Conservation (phyloP, 2,113 vertebrate species). For the Cyprinus carpio region DNA sequence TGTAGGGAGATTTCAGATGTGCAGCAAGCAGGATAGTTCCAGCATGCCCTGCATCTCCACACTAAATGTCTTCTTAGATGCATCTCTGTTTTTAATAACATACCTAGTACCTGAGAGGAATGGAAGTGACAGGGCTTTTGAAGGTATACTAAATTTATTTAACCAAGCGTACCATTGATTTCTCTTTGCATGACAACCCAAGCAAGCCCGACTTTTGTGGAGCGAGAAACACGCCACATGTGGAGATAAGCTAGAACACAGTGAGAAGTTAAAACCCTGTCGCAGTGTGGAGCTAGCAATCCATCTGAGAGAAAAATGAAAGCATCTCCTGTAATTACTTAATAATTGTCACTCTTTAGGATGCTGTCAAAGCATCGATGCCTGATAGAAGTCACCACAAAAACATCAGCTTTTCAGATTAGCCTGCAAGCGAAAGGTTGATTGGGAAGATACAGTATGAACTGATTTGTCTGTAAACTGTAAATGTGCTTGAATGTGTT, state of each 20-base stretch:
- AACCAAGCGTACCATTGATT: constrained; percentile 25
- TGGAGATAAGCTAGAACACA: constrained; percentile 25
- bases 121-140: constrained; percentile 25
- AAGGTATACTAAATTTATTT: constrained; percentile 1
- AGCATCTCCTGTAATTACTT: constrained; percentile 2
- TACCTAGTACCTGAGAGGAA: background rate
- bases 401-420: constrained; percentile 32
- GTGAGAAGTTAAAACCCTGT: constrained; percentile 34
- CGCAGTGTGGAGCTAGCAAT: constrained; percentile 32
- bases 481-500: constrained; percentile 41
- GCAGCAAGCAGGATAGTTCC: constrained; percentile 14
- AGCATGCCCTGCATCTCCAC: constrained; percentile 33
- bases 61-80: constrained; percentile 16
- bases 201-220: constrained; percentile 38
- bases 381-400: constrained; percentile 30
- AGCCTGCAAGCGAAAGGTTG: constrained; percentile 43
- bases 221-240: constrained; percentile 12
- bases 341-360: constrained; percentile 35
- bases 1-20: constrained; percentile 27
- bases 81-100: background rate
- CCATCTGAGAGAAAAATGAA: constrained; percentile 23
- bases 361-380: constrained; percentile 38
- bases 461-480: constrained; percentile 34
- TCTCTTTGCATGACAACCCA: constrained; percentile 38
- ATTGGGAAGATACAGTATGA: constrained; percentile 16